Conservation (phyloP, 1,140 invertebrate genomes). For the Cotesia vestalis region DNA sequence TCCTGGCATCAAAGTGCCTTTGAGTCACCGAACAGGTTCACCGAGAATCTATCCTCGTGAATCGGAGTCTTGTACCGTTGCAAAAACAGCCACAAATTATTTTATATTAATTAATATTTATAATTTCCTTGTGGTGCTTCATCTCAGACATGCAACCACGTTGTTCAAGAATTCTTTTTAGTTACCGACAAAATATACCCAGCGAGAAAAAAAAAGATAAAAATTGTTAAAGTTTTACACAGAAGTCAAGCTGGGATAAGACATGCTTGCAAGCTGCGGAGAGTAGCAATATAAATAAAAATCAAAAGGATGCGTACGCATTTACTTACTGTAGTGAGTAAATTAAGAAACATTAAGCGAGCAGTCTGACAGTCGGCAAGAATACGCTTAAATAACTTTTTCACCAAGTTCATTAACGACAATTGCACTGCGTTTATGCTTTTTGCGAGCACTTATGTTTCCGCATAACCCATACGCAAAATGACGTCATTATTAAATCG, state of each 20-base stretch:
- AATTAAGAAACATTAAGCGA: constrained; percentile 26
- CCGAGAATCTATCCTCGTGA: not conserved
- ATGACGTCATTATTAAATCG: constrained; percentile 41
- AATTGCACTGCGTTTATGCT: constrained; percentile 45
- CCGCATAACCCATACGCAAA: constrained; percentile 27
- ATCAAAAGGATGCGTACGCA: too few species aligned
- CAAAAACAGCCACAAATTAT: constrained; percentile 15
- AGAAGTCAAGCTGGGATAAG: constrained; percentile 4
- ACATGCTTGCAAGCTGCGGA: not conserved
- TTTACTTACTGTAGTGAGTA: constrained; percentile 21
- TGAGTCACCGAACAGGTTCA: constrained; percentile 34
- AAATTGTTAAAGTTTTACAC: not conserved
- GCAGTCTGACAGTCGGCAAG: constrained; percentile 18
- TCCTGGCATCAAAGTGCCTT: not conserved
- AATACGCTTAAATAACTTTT: constrained; percentile 32
- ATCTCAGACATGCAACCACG: constrained; percentile 11
- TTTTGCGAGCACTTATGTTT: constrained; percentile 48
- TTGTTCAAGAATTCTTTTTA: constrained; percentile 9
- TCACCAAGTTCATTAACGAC: constrained; percentile 47
- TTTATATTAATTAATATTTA: constrained; percentile 28
- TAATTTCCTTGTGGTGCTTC: not conserved
- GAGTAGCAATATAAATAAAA: constrained; percentile 3
- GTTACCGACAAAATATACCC: not conserved
- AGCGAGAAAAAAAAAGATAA: not conserved
- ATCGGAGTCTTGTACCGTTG: not conserved